Evolutionary conservation across 2,797 vertebrate genomes (phyloP), one percentile per base, ranked within the genome.

Genomic region (Hapalemur alaotrensis): DNA sequence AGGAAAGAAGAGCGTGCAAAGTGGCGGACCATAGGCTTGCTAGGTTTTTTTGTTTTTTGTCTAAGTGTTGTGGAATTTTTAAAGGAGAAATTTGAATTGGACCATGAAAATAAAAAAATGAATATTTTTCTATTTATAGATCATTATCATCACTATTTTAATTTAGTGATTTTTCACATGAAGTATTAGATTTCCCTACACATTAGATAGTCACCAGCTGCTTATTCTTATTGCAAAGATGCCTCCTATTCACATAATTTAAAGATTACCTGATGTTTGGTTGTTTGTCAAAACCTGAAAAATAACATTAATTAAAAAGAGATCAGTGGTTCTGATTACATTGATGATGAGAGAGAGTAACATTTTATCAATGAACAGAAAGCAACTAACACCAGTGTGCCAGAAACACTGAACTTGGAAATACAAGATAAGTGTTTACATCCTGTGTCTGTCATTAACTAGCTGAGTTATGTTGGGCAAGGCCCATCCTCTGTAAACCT

Each of bases 261-360:
- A 52, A 7, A 79, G 41, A 50, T 1, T 18, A 76, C 2, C 1
- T 48, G 18, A 70, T 30, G 17, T 17, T 69, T 41, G 6, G 15
- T 67, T 59, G n/a, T 50, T 81, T 86, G 38, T 92, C 63, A 88
- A 91, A 92, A 76, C 30, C 17, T 46, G 63, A 92, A 96, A 91
- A 90, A 28, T 65, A 72, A 50, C 23, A 20, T 48, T 83, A 88
- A 20, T n/a, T 70, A 50, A 30, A n/a, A 57, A 72, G 38, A 80
- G 81, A 54, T 41, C 30, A 13, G 17, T 67, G 52, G 41, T 48
- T 91, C 50, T 86, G 78, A 82, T 69, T 57, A 76, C 48, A 35
- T 2, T 23, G 79, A 23, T 23, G 25, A 43, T 50, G 46, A 32
- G 12, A 61, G 76, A 80, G 7, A 61, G 54, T 22, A 87, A 52